These are phyloP conservation scores for Pteronura brasiliensis DNA, from an alignment of 2,113 vertebrate species.

Conservation along the genomic window DNA sequence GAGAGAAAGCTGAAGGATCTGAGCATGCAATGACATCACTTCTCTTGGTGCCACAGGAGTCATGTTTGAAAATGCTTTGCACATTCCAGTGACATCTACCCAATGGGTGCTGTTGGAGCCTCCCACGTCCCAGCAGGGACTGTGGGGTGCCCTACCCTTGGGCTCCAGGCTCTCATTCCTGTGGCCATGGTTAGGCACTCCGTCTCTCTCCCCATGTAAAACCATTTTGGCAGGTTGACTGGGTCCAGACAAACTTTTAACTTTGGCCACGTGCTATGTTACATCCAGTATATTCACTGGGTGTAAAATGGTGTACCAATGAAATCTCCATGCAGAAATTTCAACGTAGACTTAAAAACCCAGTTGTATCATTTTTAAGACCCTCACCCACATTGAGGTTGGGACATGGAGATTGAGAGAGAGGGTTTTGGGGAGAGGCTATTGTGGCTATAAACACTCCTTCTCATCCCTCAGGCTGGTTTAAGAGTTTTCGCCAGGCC, in stretches of 20 bases:
- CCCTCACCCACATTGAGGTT: background rate
- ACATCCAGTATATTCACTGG: background rate
- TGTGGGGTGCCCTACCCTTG: fast-evolving
- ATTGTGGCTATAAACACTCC: background rate
- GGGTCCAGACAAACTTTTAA: background rate
- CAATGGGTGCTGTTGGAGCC: background rate
- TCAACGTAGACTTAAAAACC: background rate
- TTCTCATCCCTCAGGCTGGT: background rate
- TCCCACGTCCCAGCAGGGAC: background rate
- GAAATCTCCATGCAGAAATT: background rate
- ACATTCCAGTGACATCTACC: background rate
- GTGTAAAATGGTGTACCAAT: background rate
- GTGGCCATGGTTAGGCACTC: background rate
- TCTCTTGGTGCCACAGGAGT: background rate
- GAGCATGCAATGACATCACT: background rate
- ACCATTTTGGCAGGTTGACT: background rate
- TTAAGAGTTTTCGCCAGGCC: background rate
- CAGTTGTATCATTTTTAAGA: background rate
- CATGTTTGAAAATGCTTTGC: background rate
- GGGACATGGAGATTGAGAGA: background rate
- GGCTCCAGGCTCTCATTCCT: background rate
- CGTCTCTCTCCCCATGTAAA: background rate
- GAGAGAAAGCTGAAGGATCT: background rate
- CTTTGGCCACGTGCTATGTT: background rate
- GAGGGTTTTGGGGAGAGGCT: background rate